Conservation (phyloP, 2,797 vertebrate genomes). For the Tapera naevia region DNA sequence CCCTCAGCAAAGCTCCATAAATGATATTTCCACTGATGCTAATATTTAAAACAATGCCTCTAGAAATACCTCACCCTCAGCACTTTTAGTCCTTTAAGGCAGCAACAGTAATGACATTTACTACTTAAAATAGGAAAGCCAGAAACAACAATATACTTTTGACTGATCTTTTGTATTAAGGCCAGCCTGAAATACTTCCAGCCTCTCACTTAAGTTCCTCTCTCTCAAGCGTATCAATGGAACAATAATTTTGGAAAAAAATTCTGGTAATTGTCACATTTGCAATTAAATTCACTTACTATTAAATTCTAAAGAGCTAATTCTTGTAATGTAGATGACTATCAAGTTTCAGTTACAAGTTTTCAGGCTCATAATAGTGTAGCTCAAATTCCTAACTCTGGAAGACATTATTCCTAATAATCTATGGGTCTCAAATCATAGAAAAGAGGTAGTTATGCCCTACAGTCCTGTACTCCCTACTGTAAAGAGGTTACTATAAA, state of each 20-base stretch:
- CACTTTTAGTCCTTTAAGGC: not conserved
- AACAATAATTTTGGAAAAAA: not conserved
- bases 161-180: not conserved
- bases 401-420: not conserved
- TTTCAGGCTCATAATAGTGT: rapidly evolving
- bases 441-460: not conserved
- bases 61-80: not conserved
- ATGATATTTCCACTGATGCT: not conserved
- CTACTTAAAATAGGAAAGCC: not conserved
- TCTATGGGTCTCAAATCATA: not conserved
- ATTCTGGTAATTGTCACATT: not conserved
- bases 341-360: not conserved
- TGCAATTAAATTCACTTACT: not conserved
- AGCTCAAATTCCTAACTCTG: not conserved
- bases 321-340: too few relatives aligned
- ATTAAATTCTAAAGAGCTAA: too few relatives aligned
- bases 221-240: not conserved
- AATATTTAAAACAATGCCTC: not conserved
- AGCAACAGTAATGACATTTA: not conserved
- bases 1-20: not conserved
- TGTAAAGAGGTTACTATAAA: not conserved
- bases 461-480: not conserved
- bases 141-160: not conserved
- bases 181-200: not conserved
- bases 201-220: not conserved